Percentiles rank a stretch among this genome's conserved stretches.
phyloP scores from a whole-genome alignment of 2,113 vertebrate genomes.

The Zosterops pallidus region DNA sequence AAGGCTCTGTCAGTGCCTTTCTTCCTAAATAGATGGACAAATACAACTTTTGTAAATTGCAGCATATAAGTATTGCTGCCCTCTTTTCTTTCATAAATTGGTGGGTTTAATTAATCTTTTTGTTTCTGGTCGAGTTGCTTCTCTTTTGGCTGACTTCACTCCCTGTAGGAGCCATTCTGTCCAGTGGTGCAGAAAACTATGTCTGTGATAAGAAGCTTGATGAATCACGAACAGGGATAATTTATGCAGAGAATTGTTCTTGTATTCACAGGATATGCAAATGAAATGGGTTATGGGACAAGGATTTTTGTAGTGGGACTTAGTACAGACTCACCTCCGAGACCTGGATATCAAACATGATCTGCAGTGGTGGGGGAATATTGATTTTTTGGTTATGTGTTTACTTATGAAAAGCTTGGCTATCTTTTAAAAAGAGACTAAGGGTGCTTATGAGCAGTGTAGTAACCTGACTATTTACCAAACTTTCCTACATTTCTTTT shows the following conservation, averaged over 20 bases:
- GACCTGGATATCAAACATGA: neutral
- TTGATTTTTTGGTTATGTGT: neutral
- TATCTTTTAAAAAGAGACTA: neutral
- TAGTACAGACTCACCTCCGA: neutral
- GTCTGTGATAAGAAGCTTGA: conserved; percentile 24
- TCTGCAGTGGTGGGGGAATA: neutral
- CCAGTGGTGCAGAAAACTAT: conserved; percentile 20
- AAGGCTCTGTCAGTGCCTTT: neutral
- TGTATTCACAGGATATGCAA: neutral
- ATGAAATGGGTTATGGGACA: neutral
- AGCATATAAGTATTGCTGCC: neutral
- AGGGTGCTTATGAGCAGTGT: neutral
- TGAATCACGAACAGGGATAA: neutral
- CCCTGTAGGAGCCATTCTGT: conserved; percentile 15
- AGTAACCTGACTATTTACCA: neutral
- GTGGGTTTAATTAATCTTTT: conserved; percentile 39
- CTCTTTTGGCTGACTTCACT: conserved; percentile 43
- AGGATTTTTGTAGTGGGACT: neutral
- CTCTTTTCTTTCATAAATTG: conserved; percentile 16
- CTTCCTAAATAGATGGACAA: neutral
- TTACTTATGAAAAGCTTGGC: neutral
- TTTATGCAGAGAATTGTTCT: neutral
- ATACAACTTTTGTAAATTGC: neutral
- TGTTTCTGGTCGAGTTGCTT: neutral
- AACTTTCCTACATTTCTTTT: neutral